Conservation (phyloP, 2,113 vertebrate species). For the Petrocephalus zakoni region DNA sequence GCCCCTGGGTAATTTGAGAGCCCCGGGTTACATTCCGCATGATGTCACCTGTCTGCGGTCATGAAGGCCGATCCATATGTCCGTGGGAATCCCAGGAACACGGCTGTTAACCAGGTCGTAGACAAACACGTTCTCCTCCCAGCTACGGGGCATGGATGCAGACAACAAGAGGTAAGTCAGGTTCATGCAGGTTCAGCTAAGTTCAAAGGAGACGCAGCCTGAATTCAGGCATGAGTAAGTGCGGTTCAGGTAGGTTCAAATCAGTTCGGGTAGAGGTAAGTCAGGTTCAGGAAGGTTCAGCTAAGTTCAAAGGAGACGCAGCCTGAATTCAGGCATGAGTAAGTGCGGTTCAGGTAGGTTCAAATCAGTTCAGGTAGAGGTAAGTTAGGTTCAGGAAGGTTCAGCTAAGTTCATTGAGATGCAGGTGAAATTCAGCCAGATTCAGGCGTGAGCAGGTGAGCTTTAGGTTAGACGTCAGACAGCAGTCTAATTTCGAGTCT, state of each 20-base stretch:
- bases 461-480: background rate
- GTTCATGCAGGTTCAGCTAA: background rate
- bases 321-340: background rate
- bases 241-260: background rate
- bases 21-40: background rate
- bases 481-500: background rate
- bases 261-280: background rate
- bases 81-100: conserved; percentile 65
- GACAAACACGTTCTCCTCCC: conserved; percentile 76
- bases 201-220: background rate
- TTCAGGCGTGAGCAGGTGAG: background rate
- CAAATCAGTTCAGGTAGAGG: background rate
- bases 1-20: background rate
- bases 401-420: background rate
- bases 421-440: background rate
- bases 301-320: background rate
- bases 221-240: background rate
- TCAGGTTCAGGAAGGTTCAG: background rate
- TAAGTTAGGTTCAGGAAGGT: background rate
- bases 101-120: conserved; percentile 74
- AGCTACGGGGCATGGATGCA: conserved; percentile 44
- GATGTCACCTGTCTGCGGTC: conserved; percentile 66
- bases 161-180: background rate
- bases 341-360: background rate
- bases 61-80: conserved; percentile 70